A percentile compares a stretch with the other conserved stretches of the same genome.
Evolutionary conservation across 2,888 invertebrate species (phyloP).

Genomic region (Ochlodes sylvanus): DNA sequence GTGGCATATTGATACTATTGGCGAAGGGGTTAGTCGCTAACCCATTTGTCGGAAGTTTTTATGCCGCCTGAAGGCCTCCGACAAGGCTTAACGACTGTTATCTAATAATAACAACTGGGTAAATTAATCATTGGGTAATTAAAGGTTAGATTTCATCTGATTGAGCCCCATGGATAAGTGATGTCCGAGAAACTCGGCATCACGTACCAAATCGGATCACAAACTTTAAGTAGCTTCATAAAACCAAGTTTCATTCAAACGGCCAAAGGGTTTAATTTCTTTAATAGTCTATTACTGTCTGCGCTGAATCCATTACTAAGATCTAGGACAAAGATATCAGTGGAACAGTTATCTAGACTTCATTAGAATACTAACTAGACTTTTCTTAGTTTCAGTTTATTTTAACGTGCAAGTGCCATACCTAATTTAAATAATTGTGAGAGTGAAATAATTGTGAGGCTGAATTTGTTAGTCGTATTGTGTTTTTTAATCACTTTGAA

Average conservation of each 20-base stretch:
- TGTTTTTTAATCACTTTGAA: neutral
- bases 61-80: too few species aligned
- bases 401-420: neutral
- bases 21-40: too few species aligned
- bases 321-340: slow-evolving; percentile 29
- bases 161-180: neutral
- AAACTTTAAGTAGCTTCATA: slow-evolving; percentile 3
- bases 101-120: too few species aligned
- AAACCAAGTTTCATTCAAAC: slow-evolving; percentile 8
- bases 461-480: neutral
- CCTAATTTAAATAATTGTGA: slow-evolving; percentile 5
- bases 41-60: too few species aligned
- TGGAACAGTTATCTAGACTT: slow-evolving; percentile 27
- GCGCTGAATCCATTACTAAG: slow-evolving; percentile 41
- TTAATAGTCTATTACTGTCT: slow-evolving; percentile 50
- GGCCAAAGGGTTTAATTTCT: slow-evolving; percentile 29
- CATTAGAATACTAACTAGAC: slow-evolving; percentile 32
- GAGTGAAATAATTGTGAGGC: too few species aligned
- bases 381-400: slow-evolving; percentile 14
- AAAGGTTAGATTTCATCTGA: too few species aligned
- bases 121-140: too few species aligned
- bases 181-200: neutral
- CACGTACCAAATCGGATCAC: neutral
- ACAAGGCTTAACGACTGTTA: too few species aligned
- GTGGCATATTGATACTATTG: too few species aligned